Evolutionary conservation across 1,140 invertebrate genomes (phyloP), one percentile per base, ranked within the genome.

Genomic region (Eupeodes corollae): DNA sequence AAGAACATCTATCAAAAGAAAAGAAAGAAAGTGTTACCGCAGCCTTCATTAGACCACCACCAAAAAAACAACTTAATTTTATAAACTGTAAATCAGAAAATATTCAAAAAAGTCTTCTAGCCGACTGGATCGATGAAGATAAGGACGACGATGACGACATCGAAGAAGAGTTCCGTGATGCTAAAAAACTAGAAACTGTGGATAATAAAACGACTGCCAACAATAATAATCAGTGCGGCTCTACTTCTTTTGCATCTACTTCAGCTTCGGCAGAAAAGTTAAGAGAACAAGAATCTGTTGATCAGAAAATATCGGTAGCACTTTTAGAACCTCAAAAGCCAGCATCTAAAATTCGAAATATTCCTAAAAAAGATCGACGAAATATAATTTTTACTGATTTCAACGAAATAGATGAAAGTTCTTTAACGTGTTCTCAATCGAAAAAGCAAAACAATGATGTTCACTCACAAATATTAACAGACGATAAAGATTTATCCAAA

Each of bases 311-410:
- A n/a, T n/a, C n/a, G n/a, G n/a, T n/a, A n/a, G n/a, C n/a, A n/a
- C n/a, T n/a, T n/a, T n/a, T n/a, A 16, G 5, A 37, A 37, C 3
- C 3, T 14, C 35, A 5, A 14, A 16, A 3, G 3, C 13, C 15
- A 14, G 6, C 35, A 37, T 37, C 35, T 37, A 37, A 37, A 42
- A 58, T 63, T 43, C 52, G 60, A n/a, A 65, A 67, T 40, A 67
- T 65, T 57, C 64, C 64, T 53, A 67, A 67, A 55, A 67, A 67
- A 44, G 64, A 67, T 56, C 53, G 62, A 0, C 57, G 62, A 12
- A 55, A 64, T 32, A 48, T 54, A 8, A 47, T 58, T 38, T 44
- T 53, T 1, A 52, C 59, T 41, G 59, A 64, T 43, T 61, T 63
- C 5, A 26, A 8, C 8, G 3, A 26, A 8, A 26, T 3, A 3